phyloP scores from a whole-genome alignment of 2,888 invertebrate genomes.

The Philopedon plagiatum region DNA sequence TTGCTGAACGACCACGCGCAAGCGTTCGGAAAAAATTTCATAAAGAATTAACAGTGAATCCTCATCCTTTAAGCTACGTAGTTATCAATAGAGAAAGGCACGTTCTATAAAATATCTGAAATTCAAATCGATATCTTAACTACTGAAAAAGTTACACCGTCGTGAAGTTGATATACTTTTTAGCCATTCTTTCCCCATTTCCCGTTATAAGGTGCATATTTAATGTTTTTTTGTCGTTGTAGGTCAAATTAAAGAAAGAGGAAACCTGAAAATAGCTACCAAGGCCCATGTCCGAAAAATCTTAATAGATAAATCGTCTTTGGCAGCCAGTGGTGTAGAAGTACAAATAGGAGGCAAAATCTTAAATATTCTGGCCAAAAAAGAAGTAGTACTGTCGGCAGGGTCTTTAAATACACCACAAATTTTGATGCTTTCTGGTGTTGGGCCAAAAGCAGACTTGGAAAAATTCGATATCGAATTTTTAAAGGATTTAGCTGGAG shows the following conservation, averaged over 20 bases:
- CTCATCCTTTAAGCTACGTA: too few relatives aligned
- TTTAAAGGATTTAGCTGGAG: constrained; percentile 68
- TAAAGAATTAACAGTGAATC: too few relatives aligned
- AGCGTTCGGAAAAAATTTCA: too few relatives aligned
- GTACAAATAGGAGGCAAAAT: constrained; percentile 63
- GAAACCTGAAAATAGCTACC: constrained; percentile 74
- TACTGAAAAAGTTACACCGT: too few relatives aligned
- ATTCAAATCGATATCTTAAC: too few relatives aligned
- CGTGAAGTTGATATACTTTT: too few relatives aligned
- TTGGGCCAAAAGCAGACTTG: constrained; percentile 73
- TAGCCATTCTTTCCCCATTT: too few relatives aligned
- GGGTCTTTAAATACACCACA: constrained; percentile 80
- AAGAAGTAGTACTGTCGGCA: constrained; percentile 77
- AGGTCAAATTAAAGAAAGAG: constrained; percentile 65
- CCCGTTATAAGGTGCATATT: too few relatives aligned
- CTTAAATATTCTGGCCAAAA: constrained; percentile 67
- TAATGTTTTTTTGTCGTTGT: neutral
- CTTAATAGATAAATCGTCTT: constrained; percentile 67
- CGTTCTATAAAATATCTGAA: too few relatives aligned
- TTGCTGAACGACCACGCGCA: too few relatives aligned
- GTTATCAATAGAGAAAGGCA: too few relatives aligned
- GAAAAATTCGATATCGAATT: constrained; percentile 67
- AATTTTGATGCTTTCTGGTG: constrained; percentile 78
- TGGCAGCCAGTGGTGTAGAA: constrained; percentile 69
- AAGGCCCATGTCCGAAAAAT: constrained; percentile 73